A percentile compares a stretch with the other conserved stretches of the same genome.
Conservation (phyloP, 1,140 invertebrate genomes). For the Brachionus angularis region DNA sequence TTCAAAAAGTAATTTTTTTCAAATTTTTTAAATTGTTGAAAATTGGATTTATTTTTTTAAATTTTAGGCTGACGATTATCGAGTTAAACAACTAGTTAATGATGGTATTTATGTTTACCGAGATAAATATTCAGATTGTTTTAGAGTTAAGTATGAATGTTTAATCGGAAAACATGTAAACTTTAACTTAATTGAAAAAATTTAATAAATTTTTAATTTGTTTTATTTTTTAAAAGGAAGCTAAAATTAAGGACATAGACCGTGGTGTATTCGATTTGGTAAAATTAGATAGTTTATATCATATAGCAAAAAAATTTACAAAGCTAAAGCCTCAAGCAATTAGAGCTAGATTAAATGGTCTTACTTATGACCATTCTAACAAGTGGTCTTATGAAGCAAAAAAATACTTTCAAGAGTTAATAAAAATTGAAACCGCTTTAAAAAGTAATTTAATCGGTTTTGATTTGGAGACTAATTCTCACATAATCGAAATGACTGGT, state of each 20-base stretch:
- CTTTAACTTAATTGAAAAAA: neutral
- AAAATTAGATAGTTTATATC: neutral
- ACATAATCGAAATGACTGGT: neutral
- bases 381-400: neutral
- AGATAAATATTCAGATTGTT: neutral
- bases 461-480: neutral
- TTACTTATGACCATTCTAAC: neutral
- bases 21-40: neutral
- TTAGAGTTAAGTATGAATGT: neutral
- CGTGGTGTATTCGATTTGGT: neutral
- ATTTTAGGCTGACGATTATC: neutral
- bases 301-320: neutral
- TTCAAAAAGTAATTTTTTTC: neutral
- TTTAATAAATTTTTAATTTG: neutral
- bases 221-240: slow-evolving; percentile 7
- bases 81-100: neutral
- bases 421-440: no score
- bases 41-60: neutral
- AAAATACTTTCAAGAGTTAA: slow-evolving; percentile 8
- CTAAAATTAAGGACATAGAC: neutral
- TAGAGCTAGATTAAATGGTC: neutral
- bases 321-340: neutral
- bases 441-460: no score
- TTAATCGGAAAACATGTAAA: neutral
- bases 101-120: neutral